phyloP scores from a whole-genome alignment of 2,113 vertebrate species.

The Oncorhynchus mykiss region DNA sequence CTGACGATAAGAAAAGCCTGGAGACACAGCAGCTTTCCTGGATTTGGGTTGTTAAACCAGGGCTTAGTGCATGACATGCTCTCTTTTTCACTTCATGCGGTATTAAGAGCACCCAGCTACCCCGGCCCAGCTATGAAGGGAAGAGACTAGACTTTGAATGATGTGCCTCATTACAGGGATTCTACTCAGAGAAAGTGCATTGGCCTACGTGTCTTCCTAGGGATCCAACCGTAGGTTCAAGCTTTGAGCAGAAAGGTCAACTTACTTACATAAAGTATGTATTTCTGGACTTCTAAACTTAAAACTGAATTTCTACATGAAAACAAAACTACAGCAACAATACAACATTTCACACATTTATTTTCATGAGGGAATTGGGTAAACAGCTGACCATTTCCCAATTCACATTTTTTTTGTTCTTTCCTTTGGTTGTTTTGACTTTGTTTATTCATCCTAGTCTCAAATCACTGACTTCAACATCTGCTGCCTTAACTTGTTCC shows the following conservation, averaged over 20 bases:
- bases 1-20: background rate
- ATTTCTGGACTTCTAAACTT: conserved; percentile 42
- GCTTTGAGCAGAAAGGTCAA: background rate
- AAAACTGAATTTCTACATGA: conserved; percentile 24
- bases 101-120: background rate
- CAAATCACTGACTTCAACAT: conserved; percentile 52
- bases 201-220: background rate
- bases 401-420: conserved; percentile 17
- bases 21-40: background rate
- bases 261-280: background rate
- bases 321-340: conserved; percentile 29
- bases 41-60: background rate
- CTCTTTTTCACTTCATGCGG: background rate
- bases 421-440: conserved; percentile 49
- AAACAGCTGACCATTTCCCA: conserved; percentile 37
- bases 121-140: background rate
- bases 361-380: conserved; percentile 44
- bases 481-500: conserved; percentile 62
- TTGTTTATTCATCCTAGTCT: conserved; percentile 71
- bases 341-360: conserved; percentile 42
- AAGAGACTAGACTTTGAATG: background rate
- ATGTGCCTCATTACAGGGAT: background rate
- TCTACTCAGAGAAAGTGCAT: background rate
- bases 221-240: background rate
- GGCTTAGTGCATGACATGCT: background rate